Conservation (phyloP, 2,888 invertebrate genomes). For the Eustalomyia histrio region DNA sequence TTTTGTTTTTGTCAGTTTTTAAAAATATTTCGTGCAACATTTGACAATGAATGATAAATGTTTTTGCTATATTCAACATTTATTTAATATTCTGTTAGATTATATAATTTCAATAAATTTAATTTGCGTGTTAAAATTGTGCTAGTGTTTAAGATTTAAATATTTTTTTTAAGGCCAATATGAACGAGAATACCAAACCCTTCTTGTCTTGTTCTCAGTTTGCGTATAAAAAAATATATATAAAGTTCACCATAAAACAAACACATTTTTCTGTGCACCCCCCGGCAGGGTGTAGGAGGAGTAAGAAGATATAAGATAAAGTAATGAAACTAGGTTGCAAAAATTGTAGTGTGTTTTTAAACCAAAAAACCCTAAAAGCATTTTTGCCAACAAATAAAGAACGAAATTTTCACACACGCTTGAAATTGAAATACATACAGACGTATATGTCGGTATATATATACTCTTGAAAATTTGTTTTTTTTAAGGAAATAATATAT, state of each 20-base stretch:
- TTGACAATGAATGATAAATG: no score
- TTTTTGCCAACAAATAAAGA: no score
- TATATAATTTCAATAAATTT: slow-evolving; percentile 49
- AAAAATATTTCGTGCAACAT: no score
- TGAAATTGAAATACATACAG: no score
- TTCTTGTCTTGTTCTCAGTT: background rate
- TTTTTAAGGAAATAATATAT: no score
- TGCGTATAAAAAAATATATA: background rate
- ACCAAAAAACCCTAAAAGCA: no score
- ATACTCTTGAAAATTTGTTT: no score
- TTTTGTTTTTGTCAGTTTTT: no score
- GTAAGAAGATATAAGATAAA: background rate
- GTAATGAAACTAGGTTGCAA: slow-evolving; percentile 14
- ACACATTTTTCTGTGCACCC: background rate
- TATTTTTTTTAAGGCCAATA: background rate
- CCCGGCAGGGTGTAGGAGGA: no score
- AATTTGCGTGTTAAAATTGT: slow-evolving; percentile 42
- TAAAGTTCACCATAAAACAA: background rate
- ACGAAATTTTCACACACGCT: no score
- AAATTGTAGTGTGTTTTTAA: slow-evolving; percentile 25
- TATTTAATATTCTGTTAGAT: background rate
- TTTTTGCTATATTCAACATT: no score
- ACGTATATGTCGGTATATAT: no score
- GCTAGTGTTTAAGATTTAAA: background rate
- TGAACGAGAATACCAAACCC: background rate